These are phyloP conservation scores for Gobio gobio DNA, from an alignment of 2,113 vertebrate genomes.

Conservation along the genomic window DNA sequence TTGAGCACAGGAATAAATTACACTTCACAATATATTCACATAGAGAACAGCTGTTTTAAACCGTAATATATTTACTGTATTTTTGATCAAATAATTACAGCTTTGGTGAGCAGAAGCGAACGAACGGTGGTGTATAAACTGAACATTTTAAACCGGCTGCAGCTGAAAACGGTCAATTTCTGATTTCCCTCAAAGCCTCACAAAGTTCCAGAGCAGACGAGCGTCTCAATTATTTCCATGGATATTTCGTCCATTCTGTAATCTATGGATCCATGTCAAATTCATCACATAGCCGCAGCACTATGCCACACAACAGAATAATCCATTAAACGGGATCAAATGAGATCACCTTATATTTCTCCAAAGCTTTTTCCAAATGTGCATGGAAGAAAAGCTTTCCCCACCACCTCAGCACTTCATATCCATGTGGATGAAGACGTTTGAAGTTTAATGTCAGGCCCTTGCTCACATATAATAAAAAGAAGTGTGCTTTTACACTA, in stretches of 20 bases:
- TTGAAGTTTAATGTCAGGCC: not conserved
- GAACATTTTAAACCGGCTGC: not conserved
- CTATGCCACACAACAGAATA: not conserved
- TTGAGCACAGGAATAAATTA: too few species aligned
- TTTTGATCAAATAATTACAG: not conserved
- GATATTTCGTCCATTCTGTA: conserved; percentile 39
- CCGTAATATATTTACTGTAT: not conserved
- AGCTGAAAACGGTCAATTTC: not conserved
- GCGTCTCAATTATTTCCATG: conserved; percentile 33
- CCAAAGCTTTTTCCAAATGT: conserved; percentile 13
- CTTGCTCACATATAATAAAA: not conserved
- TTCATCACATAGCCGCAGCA: not conserved
- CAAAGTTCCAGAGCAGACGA: not conserved
- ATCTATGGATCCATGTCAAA: conserved; percentile 30
- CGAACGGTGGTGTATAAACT: not conserved
- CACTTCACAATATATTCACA: not conserved
- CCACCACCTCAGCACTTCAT: not conserved
- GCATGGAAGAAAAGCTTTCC: not conserved
- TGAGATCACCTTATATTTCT: not conserved
- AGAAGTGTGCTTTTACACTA: not conserved
- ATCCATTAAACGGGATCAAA: not conserved
- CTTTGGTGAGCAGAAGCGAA: not conserved
- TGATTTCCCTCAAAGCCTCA: not conserved
- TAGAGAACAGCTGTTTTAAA: not conserved
- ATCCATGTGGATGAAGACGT: not conserved